Evolutionary conservation across 1,140 invertebrate species (phyloP), one percentile per base, ranked within the genome.

Genomic region (Drosophila kepulauana): DNA sequence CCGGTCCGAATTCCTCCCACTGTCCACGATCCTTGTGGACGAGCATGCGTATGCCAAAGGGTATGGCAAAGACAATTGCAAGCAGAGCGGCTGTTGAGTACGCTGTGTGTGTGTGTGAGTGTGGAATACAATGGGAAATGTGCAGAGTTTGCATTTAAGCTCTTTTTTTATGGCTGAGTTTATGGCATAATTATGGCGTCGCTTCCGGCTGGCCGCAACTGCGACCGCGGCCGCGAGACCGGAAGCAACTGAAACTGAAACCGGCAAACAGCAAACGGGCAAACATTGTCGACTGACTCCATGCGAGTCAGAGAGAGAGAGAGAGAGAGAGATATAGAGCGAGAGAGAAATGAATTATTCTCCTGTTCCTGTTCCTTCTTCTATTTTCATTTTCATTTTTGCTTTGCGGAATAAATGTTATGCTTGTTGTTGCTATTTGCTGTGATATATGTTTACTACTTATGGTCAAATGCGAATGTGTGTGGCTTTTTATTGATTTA

Each of bases 71-170:
- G 28, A 95, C 81, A 63, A 96, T 96, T 30, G 96, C 96, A 73
- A 96, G 92, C 6, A 96, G 93, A 11, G 95, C 95, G 15, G 95
- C 95, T 7, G 94, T 94, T n/a, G 96, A 95, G 91, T 96, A 95
- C 63, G 95, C 95, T 96, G 91, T 7, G 41, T 25, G 20, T 25
- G 20, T 25, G 20, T 20, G 20, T 20, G 3, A 0, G 20, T 25
- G 20, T 25, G 3, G 20, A 74, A 62, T 56, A 58, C 25, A 64
- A 64, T 35, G 59, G 67, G 57, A 58, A 67, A 75, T 25, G 52
- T 63, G 52, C 56, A 52, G 62, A 56, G 57, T 52, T 54, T 20
- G 33, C 51, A 70, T 63, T 70, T 52, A 70, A 72, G 73, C 67
- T 59, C 61, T 72, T 82, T 67, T 71, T 82, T 82, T 87, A 87